A percentile compares a stretch with the other conserved stretches of the same genome.
These are phyloP conservation scores for Lethenteron reissneri DNA, from an alignment of 2,113 vertebrate genomes.

Conservation along the genomic window DNA sequence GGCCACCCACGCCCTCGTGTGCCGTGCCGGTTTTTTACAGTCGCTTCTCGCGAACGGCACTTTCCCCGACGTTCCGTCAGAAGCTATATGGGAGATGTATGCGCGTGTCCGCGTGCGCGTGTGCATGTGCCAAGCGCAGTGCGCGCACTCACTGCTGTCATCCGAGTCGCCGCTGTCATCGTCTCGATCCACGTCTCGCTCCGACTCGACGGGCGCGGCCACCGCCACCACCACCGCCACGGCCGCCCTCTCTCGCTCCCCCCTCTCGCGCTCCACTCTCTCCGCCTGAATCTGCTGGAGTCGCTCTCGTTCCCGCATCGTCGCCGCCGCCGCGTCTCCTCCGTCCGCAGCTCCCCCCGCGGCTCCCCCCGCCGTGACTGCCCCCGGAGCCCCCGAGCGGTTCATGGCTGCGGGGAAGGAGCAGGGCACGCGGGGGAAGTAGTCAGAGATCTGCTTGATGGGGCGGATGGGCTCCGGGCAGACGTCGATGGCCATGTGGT, in stretches of 20 bases:
- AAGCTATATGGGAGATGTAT: slow-evolving; percentile 20
- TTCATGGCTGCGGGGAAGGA: slow-evolving; percentile 47
- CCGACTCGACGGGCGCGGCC: slow-evolving; percentile 18
- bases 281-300: slow-evolving; percentile 19
- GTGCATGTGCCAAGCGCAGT: slow-evolving; percentile 61
- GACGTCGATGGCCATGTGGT: slow-evolving; percentile 92
- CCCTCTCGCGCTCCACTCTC: slow-evolving; percentile 20
- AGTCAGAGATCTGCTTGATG: slow-evolving; percentile 88
- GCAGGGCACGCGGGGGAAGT: slow-evolving; percentile 80
- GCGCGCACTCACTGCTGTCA: slow-evolving; percentile 83
- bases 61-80: no score
- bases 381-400: slow-evolving; percentile 28
- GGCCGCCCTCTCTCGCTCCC: slow-evolving; percentile 40
- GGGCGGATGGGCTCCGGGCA: slow-evolving; percentile 77
- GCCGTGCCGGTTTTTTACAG: no score
- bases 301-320: slow-evolving; percentile 21
- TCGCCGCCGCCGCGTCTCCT: no score
- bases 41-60: no score
- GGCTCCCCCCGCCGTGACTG: slow-evolving; percentile 16
- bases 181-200: slow-evolving; percentile 44
- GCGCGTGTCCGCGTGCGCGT: slow-evolving; percentile 77
- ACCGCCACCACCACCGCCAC: slow-evolving; percentile 19
- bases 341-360: no score
- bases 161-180: slow-evolving; percentile 88
- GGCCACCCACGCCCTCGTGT: no score